Percentiles rank a stretch among this genome's conserved stretches.
Conservation (phyloP, 2,113 vertebrate species). For the Xiphophorus maculatus region DNA sequence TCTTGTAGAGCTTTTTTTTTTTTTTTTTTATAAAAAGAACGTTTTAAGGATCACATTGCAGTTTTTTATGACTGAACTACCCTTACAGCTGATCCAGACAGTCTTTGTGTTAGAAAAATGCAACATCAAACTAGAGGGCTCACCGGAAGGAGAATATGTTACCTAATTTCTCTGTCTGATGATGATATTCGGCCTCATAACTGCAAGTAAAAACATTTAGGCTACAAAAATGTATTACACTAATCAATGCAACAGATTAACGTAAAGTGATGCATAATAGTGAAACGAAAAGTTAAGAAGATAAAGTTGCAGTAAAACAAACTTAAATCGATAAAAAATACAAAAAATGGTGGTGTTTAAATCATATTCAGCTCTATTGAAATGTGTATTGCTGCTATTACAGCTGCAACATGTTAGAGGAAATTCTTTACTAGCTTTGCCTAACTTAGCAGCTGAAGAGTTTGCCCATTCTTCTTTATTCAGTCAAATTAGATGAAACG, state of each 20-base stretch:
- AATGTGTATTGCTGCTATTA: too few relatives aligned
- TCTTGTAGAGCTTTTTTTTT: conserved; percentile 19
- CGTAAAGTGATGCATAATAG: too few relatives aligned
- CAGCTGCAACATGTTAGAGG: too few relatives aligned
- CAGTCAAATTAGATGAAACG: too few relatives aligned
- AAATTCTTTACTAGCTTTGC: too few relatives aligned
- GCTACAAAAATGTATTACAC: not conserved
- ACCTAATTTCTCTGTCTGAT: conserved; percentile 16
- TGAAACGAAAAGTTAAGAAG: too few relatives aligned
- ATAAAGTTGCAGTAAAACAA: too few relatives aligned
- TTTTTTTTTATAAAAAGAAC: conserved; percentile 15
- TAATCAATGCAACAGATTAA: not conserved
- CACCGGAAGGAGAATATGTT: conserved; percentile 9
- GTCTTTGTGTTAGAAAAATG: conserved; percentile 6
- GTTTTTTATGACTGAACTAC: conserved; percentile 16
- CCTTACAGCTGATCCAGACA: conserved; percentile 33
- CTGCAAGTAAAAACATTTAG: conserved; percentile 28
- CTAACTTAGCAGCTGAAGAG: too few relatives aligned
- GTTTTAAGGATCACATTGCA: conserved; percentile 35
- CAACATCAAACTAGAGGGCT: conserved; percentile 22
- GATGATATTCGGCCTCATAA: conserved; percentile 1
- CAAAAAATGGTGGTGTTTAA: too few relatives aligned
- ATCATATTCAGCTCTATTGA: too few relatives aligned
- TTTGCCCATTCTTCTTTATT: too few relatives aligned
- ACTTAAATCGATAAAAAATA: too few relatives aligned